These are phyloP conservation scores for Spilogale gracilis DNA, from an alignment of 2,113 vertebrate genomes.

Conservation along the genomic window DNA sequence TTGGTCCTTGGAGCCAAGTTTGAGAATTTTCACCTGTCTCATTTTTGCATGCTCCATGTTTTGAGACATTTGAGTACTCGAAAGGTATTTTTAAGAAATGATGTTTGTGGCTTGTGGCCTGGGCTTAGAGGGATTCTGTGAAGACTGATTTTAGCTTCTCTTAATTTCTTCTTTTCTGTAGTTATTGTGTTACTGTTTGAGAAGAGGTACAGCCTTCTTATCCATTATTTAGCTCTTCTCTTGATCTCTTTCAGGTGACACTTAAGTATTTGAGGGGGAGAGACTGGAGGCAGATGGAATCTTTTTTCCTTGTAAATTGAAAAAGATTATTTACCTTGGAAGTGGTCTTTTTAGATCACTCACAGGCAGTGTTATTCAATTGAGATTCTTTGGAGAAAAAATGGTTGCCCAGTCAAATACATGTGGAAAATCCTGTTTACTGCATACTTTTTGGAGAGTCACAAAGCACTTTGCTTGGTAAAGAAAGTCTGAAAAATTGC, in stretches of 20 bases:
- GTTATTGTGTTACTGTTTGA: constrained; percentile 4
- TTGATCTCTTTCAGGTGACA: neutral
- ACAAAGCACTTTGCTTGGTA: constrained; percentile 46
- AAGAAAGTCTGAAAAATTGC: constrained; percentile 49
- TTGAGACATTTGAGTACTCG: constrained; percentile 21
- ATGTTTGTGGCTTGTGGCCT: constrained; percentile 40
- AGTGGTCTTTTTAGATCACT: constrained; percentile 10
- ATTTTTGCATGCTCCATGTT: constrained; percentile 56
- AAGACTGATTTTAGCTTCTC: constrained; percentile 51
- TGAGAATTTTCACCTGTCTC: constrained; percentile 53
- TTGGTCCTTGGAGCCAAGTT: constrained; percentile 72
- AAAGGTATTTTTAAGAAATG: constrained; percentile 39
- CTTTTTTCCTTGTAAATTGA: neutral
- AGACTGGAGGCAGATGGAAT: neutral
- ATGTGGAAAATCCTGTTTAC: constrained; percentile 56
- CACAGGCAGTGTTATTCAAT: neutral
- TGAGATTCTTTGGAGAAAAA: constrained; percentile 52
- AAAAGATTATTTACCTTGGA: constrained; percentile 34
- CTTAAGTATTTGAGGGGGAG: neutral
- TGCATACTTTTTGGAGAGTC: constrained; percentile 29
- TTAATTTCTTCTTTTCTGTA: neutral
- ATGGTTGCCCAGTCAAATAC: neutral
- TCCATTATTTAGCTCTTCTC: neutral
- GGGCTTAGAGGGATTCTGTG: neutral
- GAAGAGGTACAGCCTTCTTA: neutral